A percentile compares a stretch with the other conserved stretches of the same genome.
Conservation (phyloP, 2,113 vertebrate genomes). For the Gymnogyps californianus region DNA sequence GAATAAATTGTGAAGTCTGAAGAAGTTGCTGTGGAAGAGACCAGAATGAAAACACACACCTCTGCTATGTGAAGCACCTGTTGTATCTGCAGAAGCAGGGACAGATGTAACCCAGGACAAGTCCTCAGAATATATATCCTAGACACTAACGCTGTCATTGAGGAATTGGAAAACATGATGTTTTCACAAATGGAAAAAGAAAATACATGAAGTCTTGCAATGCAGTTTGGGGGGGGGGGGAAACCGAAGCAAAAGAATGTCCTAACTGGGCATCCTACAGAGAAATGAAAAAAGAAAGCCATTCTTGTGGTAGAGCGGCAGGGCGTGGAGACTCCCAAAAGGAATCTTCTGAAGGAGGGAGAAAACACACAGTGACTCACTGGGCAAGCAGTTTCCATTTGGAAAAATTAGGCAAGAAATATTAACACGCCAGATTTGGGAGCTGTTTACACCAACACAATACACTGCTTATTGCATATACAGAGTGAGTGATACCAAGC, state of each 20-base stretch:
- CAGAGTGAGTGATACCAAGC: not conserved
- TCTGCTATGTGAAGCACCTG: not conserved
- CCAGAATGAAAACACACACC: not conserved
- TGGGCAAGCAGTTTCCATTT: conserved; percentile 11
- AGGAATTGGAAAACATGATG: not conserved
- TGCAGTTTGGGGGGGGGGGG: not conserved
- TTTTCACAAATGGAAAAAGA: not conserved
- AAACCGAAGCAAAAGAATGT: not conserved
- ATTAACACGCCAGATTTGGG: not conserved
- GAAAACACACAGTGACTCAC: conserved; percentile 16
- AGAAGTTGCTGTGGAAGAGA: not conserved
- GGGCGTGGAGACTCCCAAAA: not conserved
- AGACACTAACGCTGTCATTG: not conserved
- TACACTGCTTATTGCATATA: not conserved
- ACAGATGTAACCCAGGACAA: not conserved
- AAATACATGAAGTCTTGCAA: not conserved
- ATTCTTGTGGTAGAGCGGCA: not conserved
- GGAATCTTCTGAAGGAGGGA: not conserved
- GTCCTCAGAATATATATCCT: not conserved
- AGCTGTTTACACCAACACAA: conserved; percentile 1
- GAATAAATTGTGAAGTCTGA: not conserved
- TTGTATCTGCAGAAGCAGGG: not conserved
- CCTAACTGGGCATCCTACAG: not conserved
- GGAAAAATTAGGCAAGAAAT: conserved; percentile 23
- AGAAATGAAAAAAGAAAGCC: not conserved